Base-by-base conservation (phyloP, 2,888 invertebrate species). In the Gymnocheta viridis region DNA sequence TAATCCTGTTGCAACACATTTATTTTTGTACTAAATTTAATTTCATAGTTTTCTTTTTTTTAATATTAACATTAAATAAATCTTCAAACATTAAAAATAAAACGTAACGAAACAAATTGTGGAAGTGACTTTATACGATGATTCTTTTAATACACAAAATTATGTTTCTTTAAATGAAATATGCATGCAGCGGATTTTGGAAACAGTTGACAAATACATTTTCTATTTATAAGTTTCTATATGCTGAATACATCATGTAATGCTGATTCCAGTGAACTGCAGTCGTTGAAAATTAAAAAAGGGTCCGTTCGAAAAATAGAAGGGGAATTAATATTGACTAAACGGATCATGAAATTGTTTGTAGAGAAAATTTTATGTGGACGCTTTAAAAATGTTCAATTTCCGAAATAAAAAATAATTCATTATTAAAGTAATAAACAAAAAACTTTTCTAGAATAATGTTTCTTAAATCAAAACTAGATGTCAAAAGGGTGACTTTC, bases 11-110 rank as follows among this genome's bases (percentile, higher is more conserved):
- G 38, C 60, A 44, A 44, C 54, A 7, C 67, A 67, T 62, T 47
- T 51, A 81, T 44, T 35, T 72, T 69, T 62, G 74, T 49, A 60
- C 69, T 76, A 74, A 54, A 81, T 69, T 69, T 49, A 67, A 60
- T 41, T 78, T 44, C 47, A 54, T 41, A 41, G 47, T 35, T 38
- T 35, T 47, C 14, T 17, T 38, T 58, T 35, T 22, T n/a, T n/a
- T n/a, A n/a, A n/a, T n/a, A n/a, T n/a, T 17, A 24, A 49, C 27
- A 29, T 64, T 19, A 29, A 49, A 60, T 69, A 44, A 44, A 79
- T 51, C 49, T 70, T 17, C 35, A 35, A 19, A 49, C 70, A 64
- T 72, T 62, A 54, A 27, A 67, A 67, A 9, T 44, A 35, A 70
- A 54, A 64, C 27, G 54, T 19, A 44, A 14, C 47, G n/a, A 27